phyloP scores from a whole-genome alignment of 2,888 invertebrate species.

The Petrolisthes manimaculis region DNA sequence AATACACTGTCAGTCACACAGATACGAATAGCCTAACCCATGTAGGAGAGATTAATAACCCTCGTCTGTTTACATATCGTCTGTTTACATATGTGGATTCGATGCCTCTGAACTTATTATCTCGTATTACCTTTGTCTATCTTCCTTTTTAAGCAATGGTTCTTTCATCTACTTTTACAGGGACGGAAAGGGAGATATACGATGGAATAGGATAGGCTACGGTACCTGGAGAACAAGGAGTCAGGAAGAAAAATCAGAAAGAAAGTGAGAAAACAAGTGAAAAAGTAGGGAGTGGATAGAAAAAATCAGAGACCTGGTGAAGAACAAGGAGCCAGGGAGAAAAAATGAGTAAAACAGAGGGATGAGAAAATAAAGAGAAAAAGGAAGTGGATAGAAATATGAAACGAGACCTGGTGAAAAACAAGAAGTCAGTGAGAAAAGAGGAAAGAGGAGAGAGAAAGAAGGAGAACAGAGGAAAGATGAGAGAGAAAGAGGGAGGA shows the following conservation, averaged over 20 bases:
- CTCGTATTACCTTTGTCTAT: too few species aligned
- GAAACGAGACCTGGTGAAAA: neutral
- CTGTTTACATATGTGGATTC: too few species aligned
- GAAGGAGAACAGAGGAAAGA: neutral
- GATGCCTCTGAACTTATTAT: too few species aligned
- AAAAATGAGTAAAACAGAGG: neutral
- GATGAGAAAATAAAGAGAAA: neutral
- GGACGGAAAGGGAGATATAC: neutral
- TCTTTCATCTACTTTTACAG: neutral
- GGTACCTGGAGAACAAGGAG: neutral
- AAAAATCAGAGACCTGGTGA: neutral
- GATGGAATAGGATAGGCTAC: neutral
- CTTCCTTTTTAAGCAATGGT: too few species aligned
- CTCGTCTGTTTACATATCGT: too few species aligned
- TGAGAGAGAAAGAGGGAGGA: neutral
- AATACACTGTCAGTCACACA: too few species aligned
- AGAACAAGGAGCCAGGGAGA: neutral
- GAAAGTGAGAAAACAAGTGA: neutral
- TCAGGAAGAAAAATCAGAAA: neutral
- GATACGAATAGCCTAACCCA: too few species aligned
- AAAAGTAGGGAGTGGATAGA: too few species aligned
- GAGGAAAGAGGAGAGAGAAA: neutral
- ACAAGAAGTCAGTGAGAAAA: neutral
- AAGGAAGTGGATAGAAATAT: neutral
- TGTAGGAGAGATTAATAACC: too few species aligned